Base-by-base conservation (phyloP, 2,797 vertebrate genomes). In the Antrozous pallidus region DNA sequence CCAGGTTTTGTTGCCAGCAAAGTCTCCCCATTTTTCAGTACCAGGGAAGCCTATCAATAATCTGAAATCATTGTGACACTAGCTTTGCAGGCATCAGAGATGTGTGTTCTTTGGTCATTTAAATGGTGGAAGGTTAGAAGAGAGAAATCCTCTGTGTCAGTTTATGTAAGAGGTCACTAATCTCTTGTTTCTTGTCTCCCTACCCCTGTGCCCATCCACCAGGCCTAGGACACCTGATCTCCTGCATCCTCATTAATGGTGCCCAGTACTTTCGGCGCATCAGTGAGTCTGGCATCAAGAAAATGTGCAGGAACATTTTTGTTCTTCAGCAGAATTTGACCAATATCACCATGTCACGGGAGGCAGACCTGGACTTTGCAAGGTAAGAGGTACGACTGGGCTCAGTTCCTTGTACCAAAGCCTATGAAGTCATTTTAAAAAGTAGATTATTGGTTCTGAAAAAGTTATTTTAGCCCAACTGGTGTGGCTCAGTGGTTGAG, bases 251-350 rank as follows among this genome's bases (percentile, higher is more conserved):
- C 28, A 99, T 99, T 97, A 99, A 99, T 0, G 99, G 99, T 0
- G 99, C 99, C 36, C 99, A 99, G 96, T 99, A 99, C 98, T 99
- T 99, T 95, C 99, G 99, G 97, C 99, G 99, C 83, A 99, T 99
- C 98, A 99, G 99, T 14, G 99, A 99, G 96, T 99, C 99, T 0
- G 99, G 99, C 56, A 99, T 99, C 98, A 99, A 99, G 98, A 99
- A 99, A 95, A 99, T 99, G 99, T 99, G 99, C 88, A 98, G 99
- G 88, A 99, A 99, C 98, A 99, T 99, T 96, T 99, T 99, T 91
- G 99, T 99, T 93, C 99, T 99, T 38, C 99, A 99, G 97, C 99
- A 99, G 97, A 99, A 99, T 97, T 98, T 99, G 94, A 99, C 99
- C 54, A 99, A 99, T 98, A 99, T 99, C 98, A 99, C 99, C 97